Conservation (phyloP, 2,797 vertebrate genomes). For the Fistularia commersonii region DNA sequence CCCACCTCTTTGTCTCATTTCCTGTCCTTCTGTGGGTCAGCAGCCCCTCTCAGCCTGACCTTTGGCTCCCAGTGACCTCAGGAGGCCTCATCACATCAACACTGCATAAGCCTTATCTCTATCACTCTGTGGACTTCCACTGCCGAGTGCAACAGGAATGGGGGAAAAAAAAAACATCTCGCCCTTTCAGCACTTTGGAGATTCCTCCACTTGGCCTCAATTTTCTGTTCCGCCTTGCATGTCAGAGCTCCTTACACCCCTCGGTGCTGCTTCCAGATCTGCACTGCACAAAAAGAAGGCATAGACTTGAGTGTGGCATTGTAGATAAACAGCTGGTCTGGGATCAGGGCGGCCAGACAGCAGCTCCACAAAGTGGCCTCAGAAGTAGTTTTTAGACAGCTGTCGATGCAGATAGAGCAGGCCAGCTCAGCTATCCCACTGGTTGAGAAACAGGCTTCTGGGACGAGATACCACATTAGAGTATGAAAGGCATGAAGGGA, state of each 20-base stretch:
- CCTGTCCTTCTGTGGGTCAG: slow-evolving; percentile 35
- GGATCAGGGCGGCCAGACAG: slow-evolving; percentile 41
- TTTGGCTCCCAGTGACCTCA: slow-evolving; percentile 44
- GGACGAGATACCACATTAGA: slow-evolving; percentile 45
- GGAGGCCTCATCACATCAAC: slow-evolving; percentile 28
- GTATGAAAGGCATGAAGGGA: slow-evolving; percentile 19
- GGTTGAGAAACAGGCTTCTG: slow-evolving; percentile 46
- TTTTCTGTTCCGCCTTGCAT: slow-evolving; percentile 12
- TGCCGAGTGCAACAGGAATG: slow-evolving; percentile 22
- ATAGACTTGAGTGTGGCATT: slow-evolving; percentile 29
- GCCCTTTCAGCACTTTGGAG: slow-evolving; percentile 49
- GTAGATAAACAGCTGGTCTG: slow-evolving; percentile 58
- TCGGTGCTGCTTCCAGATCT: slow-evolving; percentile 31
- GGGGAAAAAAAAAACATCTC: slow-evolving; percentile 5
- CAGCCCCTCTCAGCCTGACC: slow-evolving; percentile 12
- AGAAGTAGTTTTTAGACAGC: slow-evolving; percentile 49
- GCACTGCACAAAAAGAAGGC: neutral
- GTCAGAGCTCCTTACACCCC: slow-evolving; percentile 19
- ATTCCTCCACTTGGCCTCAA: slow-evolving; percentile 39
- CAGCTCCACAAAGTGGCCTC: slow-evolving; percentile 35
- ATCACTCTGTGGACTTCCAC: slow-evolving; percentile 45
- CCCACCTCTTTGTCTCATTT: slow-evolving; percentile 34
- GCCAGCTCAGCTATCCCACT: slow-evolving; percentile 31
- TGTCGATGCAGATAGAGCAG: slow-evolving; percentile 50
- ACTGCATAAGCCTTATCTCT: slow-evolving; percentile 39